Base-by-base conservation (phyloP, 1,140 invertebrate genomes). In the Nasonia longicornis region DNA sequence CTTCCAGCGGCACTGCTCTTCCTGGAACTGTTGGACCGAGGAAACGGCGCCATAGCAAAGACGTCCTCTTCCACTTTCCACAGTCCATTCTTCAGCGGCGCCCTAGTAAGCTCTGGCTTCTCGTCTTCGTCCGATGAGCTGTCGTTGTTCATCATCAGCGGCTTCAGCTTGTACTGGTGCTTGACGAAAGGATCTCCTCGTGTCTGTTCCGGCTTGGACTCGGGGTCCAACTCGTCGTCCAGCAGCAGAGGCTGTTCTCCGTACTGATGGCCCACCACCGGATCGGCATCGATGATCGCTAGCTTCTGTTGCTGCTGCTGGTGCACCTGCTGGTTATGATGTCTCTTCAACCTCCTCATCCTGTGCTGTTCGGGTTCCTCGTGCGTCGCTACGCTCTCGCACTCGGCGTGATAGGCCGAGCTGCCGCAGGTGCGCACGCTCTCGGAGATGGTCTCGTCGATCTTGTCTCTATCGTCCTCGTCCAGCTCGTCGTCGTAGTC, bases 151-250 rank as follows among this genome's bases (percentile, higher is more conserved):
- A 85, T 84, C 8, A 85, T 26, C 22, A 84, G 20, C 79, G 85
- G 75, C 88, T 88, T 67, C 81, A 82, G 74, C 83, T 72, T 64
- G 79, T 90, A 90, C 71, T 88, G 89, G 80, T 86, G 88, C 16
- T 85, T 86, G 3, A 89, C 87, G 35, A 91, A 90, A 0, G 89
- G 89, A 83, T 92, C 90, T 10, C 91, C 92, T 4, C 91, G 86
- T 0, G 83, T 85, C 64, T 88, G 88, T 7, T 88, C 89, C 0
- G 89, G 86, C 70, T 90, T 91, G 0, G 87, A 91, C 75, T 94
- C 94, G 2, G 94, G 93, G 81, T 95, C 94, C 6, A 96, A 87
- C 86, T 96, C 95, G 87, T 96, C 95, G 84, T 97, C 95, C 42
- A 95, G 90, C 1, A 97, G 87, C 12, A 97, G 87, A 2, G 96